phyloP scores from a whole-genome alignment of 2,797 vertebrate genomes.

The Eulemur albifrons region DNA sequence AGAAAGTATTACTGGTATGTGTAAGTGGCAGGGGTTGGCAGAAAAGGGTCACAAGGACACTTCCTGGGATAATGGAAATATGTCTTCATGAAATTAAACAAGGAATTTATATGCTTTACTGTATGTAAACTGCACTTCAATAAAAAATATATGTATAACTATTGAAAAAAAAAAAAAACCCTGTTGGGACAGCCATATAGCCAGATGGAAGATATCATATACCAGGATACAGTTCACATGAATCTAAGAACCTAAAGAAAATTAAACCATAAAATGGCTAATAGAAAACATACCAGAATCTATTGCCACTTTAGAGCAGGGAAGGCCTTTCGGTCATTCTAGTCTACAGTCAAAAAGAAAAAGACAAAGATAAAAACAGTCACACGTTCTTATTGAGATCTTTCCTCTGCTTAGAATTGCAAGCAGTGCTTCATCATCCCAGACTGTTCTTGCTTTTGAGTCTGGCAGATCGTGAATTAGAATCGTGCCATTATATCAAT shows the following conservation, averaged over 20 bases:
- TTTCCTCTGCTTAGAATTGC: background rate
- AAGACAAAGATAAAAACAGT: background rate
- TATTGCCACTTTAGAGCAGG: background rate
- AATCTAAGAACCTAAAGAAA: background rate
- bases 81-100: background rate
- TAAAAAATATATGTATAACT: background rate
- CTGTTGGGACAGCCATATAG: background rate
- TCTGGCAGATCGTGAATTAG: background rate
- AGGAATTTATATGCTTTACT: background rate
- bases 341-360: background rate
- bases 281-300: background rate
- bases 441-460: background rate
- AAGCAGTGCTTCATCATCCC: background rate
- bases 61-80: background rate
- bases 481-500: background rate
- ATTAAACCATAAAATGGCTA: background rate
- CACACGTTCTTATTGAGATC: background rate
- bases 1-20: background rate
- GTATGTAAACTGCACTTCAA: background rate
- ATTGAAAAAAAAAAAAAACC: background rate
- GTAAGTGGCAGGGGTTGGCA: background rate
- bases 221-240: background rate
- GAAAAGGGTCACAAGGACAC: background rate
- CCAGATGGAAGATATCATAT: background rate
- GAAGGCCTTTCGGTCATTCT: background rate